Conservation (phyloP, 2,113 vertebrate species). For the Galeopterus variegatus region DNA sequence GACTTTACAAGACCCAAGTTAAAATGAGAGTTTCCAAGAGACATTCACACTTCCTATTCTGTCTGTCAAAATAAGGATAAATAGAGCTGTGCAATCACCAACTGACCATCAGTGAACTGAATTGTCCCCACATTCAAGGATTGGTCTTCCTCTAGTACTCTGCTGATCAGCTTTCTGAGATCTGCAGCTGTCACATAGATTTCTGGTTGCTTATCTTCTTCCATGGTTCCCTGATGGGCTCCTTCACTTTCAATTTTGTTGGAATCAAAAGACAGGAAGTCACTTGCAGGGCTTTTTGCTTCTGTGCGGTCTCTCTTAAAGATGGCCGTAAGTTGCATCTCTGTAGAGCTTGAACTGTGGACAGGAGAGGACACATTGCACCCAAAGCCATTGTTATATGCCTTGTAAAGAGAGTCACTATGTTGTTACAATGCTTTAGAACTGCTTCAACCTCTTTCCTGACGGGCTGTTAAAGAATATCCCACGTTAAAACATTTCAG, state of each 20-base stretch:
- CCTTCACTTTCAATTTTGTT: slow-evolving; percentile 87
- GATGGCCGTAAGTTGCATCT: slow-evolving; percentile 90
- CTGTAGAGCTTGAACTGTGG: slow-evolving; percentile 90
- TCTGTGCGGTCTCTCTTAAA: slow-evolving; percentile 90
- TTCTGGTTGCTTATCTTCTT: slow-evolving; percentile 83
- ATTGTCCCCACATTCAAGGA: slow-evolving; percentile 92
- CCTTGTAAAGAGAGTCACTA: background rate
- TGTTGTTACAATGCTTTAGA: background rate
- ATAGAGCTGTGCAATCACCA: background rate
- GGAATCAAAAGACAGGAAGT: slow-evolving; percentile 87
- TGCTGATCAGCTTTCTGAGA: slow-evolving; percentile 92
- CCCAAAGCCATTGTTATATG: background rate
- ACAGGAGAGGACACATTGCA: slow-evolving; percentile 58
- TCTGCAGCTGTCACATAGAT: slow-evolving; percentile 77
- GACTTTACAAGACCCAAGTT: background rate
- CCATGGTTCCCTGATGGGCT: slow-evolving; percentile 66
- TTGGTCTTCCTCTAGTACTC: slow-evolving; percentile 90
- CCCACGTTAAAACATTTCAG: slow-evolving; percentile 15
- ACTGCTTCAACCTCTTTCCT: slow-evolving; percentile 13
- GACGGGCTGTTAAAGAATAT: background rate
- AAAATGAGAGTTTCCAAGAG: background rate
- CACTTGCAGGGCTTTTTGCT: slow-evolving; percentile 79
- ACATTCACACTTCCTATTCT: background rate
- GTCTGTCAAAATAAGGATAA: background rate
- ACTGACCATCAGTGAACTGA: slow-evolving; percentile 91